Evolutionary conservation across 1,140 invertebrate species (phyloP).

Genomic region (Telenomus remus): DNA sequence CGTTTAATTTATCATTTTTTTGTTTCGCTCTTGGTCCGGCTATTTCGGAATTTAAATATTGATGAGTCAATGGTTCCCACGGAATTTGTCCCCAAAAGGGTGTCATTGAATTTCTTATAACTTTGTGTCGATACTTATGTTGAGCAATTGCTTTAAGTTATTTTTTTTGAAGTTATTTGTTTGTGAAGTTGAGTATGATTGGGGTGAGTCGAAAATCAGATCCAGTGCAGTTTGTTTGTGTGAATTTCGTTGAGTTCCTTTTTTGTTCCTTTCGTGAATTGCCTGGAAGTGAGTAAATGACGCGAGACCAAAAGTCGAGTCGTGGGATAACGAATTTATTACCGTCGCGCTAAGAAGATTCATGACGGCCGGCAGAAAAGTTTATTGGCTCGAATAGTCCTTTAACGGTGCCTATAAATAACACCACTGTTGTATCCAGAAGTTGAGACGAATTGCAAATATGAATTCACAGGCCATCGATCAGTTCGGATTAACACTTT

Average conservation of each 20-base stretch:
- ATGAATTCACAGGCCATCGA: constrained; percentile 35
- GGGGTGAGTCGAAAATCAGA: no score
- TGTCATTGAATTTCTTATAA: not conserved
- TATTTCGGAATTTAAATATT: constrained; percentile 10
- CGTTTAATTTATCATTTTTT: constrained; percentile 18
- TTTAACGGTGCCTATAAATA: constrained; percentile 61
- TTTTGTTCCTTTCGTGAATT: no score
- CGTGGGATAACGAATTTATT: constrained; percentile 58
- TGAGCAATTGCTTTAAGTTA: no score
- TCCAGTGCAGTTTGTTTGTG: no score
- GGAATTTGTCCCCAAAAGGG: not conserved
- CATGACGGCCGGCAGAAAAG: constrained; percentile 51
- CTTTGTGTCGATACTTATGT: no score
- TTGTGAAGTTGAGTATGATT: no score
- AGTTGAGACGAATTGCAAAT: constrained; percentile 50
- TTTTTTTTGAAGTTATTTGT: no score
- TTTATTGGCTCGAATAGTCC: constrained; percentile 56
- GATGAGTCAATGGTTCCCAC: constrained; percentile 15
- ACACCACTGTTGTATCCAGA: constrained; percentile 52
- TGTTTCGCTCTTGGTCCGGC: constrained; percentile 1
- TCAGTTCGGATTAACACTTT: constrained; percentile 27
- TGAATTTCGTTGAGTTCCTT: not conserved
- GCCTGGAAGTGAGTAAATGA: constrained; percentile 21
- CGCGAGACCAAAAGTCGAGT: constrained; percentile 37
- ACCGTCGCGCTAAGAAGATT: constrained; percentile 55